A percentile compares a stretch with the other conserved stretches of the same genome.
phyloP scores from a whole-genome alignment of 2,797 vertebrate genomes.

The Pangasius krempfi region DNA sequence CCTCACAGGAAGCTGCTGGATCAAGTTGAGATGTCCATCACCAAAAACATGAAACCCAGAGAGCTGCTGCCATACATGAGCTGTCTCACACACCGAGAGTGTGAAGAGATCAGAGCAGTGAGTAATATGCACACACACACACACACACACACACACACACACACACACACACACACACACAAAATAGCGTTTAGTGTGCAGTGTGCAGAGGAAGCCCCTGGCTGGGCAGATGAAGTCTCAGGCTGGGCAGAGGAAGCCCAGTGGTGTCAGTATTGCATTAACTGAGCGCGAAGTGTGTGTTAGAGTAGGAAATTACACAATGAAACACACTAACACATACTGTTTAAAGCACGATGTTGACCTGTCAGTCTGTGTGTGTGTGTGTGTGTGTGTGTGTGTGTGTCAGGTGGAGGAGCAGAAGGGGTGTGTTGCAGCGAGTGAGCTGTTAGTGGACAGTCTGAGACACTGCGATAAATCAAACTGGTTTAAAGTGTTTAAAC shows the following conservation, averaged over 20 bases:
- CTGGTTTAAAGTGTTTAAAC: slow-evolving; percentile 60
- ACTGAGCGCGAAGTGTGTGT: background rate
- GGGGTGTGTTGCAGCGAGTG: slow-evolving; percentile 51
- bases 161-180: background rate
- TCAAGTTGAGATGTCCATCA: slow-evolving; percentile 49
- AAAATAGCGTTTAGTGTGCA: background rate
- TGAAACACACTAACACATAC: background rate
- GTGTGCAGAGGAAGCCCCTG: too few relatives aligned
- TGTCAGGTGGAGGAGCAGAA: slow-evolving; percentile 38
- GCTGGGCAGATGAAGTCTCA: background rate
- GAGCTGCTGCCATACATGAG: slow-evolving; percentile 51
- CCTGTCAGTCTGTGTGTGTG: background rate
- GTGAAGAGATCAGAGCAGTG: slow-evolving; percentile 60
- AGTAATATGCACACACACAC: slow-evolving; percentile 22
- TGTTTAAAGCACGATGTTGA: background rate
- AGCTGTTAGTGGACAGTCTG: slow-evolving; percentile 49
- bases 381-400: slow-evolving; percentile 26
- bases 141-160: background rate
- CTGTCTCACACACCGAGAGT: slow-evolving; percentile 51
- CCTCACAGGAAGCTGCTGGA: slow-evolving; percentile 42
- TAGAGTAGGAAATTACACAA: background rate
- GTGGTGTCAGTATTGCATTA: background rate
- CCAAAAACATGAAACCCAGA: slow-evolving; percentile 55
- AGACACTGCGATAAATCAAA: slow-evolving; percentile 56
- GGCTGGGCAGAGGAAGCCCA: background rate